phyloP scores from a whole-genome alignment of 1,140 invertebrate genomes.

The Rhyacophila brunnea region DNA sequence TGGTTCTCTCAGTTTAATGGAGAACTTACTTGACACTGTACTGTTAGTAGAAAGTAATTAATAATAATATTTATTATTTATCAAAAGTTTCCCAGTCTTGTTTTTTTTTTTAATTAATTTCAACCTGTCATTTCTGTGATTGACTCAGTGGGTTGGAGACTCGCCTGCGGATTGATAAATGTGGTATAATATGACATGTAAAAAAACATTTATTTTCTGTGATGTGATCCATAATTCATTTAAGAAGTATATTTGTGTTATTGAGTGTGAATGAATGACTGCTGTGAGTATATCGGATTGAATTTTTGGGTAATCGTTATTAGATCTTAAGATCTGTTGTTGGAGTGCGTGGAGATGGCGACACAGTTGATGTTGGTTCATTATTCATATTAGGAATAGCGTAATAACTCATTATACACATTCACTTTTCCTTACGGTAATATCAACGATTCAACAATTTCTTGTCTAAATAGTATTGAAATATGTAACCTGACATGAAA shows the following conservation, averaged over 20 bases:
- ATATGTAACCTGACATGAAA: too few relatives aligned
- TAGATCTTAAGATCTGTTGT: too few relatives aligned
- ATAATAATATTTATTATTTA: background rate
- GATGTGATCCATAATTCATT: constrained; percentile 32
- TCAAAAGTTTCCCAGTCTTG: background rate
- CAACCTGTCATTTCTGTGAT: constrained; percentile 24
- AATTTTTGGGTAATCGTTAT: constrained; percentile 5
- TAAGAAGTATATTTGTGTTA: constrained; percentile 20
- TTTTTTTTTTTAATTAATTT: constrained; percentile 1
- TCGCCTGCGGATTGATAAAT: constrained; percentile 4
- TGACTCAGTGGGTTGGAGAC: constrained; percentile 2
- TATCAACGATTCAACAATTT: too few relatives aligned
- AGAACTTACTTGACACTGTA: too few relatives aligned
- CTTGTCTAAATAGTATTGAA: too few relatives aligned
- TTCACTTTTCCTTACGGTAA: too few relatives aligned
- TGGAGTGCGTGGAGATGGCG: background rate
- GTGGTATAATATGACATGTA: constrained; percentile 14
- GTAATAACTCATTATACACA: too few relatives aligned
- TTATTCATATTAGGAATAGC: too few relatives aligned
- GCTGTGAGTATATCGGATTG: background rate
- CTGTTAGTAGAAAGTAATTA: too few relatives aligned
- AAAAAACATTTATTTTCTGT: constrained; percentile 28
- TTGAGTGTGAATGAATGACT: constrained; percentile 14
- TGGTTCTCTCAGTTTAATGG: too few relatives aligned
- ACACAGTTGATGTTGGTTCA: too few relatives aligned